Evolutionary conservation across 92 coral and sea anemone genomes (phyloP).

Genomic region (Isaurus tuberculatus): DNA sequence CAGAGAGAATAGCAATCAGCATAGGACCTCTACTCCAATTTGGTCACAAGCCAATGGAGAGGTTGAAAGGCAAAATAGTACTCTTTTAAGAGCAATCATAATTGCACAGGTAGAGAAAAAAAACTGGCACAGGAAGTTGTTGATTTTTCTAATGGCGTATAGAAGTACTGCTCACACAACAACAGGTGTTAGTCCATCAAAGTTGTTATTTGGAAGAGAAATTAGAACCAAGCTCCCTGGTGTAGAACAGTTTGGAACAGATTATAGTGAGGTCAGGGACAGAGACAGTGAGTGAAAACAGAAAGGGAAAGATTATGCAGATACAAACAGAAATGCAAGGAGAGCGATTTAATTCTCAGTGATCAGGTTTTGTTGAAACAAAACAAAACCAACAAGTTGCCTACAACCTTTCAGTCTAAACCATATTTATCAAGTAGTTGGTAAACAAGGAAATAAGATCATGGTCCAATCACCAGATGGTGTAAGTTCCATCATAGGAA

Average conservation of each 20-base stretch:
- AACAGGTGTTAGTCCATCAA: slow-evolving; percentile 49
- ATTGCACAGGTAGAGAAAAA: slow-evolving; percentile 50
- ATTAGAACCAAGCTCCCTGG: slow-evolving; percentile 55
- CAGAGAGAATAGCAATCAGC: slow-evolving; percentile 36
- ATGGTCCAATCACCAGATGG: slow-evolving; percentile 34
- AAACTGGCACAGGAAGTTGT: slow-evolving; percentile 46
- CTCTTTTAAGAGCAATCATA: slow-evolving; percentile 33
- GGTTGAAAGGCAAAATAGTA: slow-evolving; percentile 52
- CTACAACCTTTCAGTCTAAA: slow-evolving; percentile 18
- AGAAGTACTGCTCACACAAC: slow-evolving; percentile 50
- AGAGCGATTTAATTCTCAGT: background rate
- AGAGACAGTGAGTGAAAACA: slow-evolving; percentile 45
- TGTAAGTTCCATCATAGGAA: slow-evolving; percentile 18
- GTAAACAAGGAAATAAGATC: slow-evolving; percentile 13
- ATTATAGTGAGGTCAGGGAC: slow-evolving; percentile 28
- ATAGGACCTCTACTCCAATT: slow-evolving; percentile 38
- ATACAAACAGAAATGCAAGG: background rate
- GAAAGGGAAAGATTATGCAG: slow-evolving; percentile 28
- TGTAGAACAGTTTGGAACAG: slow-evolving; percentile 41
- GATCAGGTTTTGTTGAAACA: slow-evolving; percentile 22
- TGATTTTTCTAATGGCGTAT: slow-evolving; percentile 27
- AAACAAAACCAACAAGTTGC: slow-evolving; percentile 20
- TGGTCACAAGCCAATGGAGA: slow-evolving; percentile 59
- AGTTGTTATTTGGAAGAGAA: slow-evolving; percentile 47
- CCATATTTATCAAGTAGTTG: slow-evolving; percentile 33